These are phyloP conservation scores for Volucella inflata DNA, from an alignment of 2,888 invertebrate genomes.

Conservation along the genomic window DNA sequence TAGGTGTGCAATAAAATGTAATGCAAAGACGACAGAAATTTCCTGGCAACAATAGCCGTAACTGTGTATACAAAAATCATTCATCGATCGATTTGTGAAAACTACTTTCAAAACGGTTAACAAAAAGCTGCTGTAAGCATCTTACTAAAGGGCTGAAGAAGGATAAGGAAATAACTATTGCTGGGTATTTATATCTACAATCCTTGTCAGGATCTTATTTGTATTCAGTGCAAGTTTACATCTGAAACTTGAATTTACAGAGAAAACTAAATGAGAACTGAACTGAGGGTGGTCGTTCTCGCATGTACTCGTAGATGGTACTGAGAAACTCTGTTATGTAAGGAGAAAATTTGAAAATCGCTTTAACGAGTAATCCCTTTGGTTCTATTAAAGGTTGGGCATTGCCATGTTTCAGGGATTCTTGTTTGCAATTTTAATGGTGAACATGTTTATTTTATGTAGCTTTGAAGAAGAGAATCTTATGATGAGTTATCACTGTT, in stretches of 20 bases:
- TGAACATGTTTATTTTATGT: too few relatives aligned
- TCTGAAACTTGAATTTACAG: constrained; percentile 33
- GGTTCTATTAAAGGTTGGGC: background rate
- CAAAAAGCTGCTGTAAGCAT: constrained; percentile 2
- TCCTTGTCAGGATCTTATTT: constrained; percentile 36
- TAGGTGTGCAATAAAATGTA: background rate
- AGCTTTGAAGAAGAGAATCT: too few relatives aligned
- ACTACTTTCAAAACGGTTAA: constrained; percentile 6
- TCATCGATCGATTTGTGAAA: background rate
- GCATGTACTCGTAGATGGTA: background rate
- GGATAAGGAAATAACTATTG: background rate
- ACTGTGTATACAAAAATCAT: too few relatives aligned
- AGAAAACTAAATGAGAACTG: background rate
- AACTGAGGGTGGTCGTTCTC: background rate
- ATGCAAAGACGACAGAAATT: background rate
- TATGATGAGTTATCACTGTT: too few relatives aligned
- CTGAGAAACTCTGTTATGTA: constrained; percentile 1
- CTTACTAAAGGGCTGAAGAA: background rate
- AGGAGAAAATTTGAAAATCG: constrained; percentile 12
- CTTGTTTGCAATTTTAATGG: too few relatives aligned
- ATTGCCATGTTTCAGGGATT: too few relatives aligned
- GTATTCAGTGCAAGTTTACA: constrained; percentile 35
- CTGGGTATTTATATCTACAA: too few relatives aligned
- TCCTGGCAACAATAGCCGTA: background rate
- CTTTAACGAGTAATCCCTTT: constrained; percentile 7